These are phyloP conservation scores for Ormyrus thymus DNA, from an alignment of 2,888 invertebrate species.

Conservation along the genomic window DNA sequence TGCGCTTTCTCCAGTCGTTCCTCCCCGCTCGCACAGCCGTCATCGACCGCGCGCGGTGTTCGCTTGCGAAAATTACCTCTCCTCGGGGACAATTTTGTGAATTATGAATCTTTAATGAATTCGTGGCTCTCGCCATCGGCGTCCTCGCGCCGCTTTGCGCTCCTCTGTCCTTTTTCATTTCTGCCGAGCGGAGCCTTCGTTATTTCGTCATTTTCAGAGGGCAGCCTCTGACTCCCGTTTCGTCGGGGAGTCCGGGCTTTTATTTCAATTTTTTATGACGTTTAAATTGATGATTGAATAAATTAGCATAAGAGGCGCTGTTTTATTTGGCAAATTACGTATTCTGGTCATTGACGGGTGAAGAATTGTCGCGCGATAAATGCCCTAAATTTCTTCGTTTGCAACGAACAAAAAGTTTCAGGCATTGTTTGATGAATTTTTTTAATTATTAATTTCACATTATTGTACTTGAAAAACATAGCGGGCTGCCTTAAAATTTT, in stretches of 20 bases:
- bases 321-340: neutral
- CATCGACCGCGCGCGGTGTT: neutral
- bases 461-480: too few relatives aligned
- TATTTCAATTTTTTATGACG: slow-evolving; percentile 7
- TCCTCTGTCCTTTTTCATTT: neutral
- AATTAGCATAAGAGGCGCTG: slow-evolving; percentile 6
- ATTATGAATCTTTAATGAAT: slow-evolving; percentile 55
- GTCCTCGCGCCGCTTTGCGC: neutral
- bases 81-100: slow-evolving; percentile 51
- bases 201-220: slow-evolving; percentile 30
- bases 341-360: neutral
- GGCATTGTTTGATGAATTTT: too few relatives aligned
- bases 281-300: slow-evolving; percentile 23
- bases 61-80: slow-evolving; percentile 48
- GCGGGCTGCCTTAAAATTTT: too few relatives aligned
- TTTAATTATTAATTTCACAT: too few relatives aligned
- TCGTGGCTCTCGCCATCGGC: slow-evolving; percentile 19
- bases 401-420: too few relatives aligned
- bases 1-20: too few relatives aligned
- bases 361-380: neutral
- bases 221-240: neutral
- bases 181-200: slow-evolving; percentile 18
- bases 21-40: too few relatives aligned
- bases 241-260: neutral
- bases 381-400: too few relatives aligned